phyloP scores from a whole-genome alignment of 2,888 invertebrate species.

The Rhodophaea formosa region DNA sequence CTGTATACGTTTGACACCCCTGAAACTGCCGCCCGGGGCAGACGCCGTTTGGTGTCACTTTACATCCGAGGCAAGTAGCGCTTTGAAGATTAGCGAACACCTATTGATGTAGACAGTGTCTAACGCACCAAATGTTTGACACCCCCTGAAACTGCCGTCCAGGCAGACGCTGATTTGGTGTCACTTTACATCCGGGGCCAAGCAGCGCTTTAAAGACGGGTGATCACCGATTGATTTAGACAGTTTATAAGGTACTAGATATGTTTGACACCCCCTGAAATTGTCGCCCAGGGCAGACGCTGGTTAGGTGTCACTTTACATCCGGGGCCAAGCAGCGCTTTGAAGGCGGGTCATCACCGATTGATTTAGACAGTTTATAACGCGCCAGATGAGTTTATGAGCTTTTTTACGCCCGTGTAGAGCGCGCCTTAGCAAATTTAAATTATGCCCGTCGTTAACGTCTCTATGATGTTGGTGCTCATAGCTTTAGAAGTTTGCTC shows the following conservation, averaged over 20 bases:
- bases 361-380: slow-evolving; percentile 20
- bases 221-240: slow-evolving; percentile 19
- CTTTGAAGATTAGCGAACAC: slow-evolving; percentile 10
- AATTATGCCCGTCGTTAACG: slow-evolving; percentile 18
- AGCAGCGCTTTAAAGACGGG: slow-evolving; percentile 5
- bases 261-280: slow-evolving; percentile 11
- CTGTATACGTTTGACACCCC: too few relatives aligned
- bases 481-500: background rate
- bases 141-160: too few relatives aligned
- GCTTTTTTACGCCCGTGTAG: slow-evolving; percentile 13
- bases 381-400: slow-evolving; percentile 21
- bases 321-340: background rate
- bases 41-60: too few relatives aligned
- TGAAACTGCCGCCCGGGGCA: too few relatives aligned
- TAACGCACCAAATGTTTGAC: slow-evolving; percentile 18
- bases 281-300: too few relatives aligned
- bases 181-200: too few relatives aligned
- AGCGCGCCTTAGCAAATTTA: slow-evolving; percentile 15
- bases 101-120: slow-evolving; percentile 19
- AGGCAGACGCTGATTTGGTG: too few relatives aligned
- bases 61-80: background rate
- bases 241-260: slow-evolving; percentile 14
- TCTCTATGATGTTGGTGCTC: slow-evolving; percentile 16
- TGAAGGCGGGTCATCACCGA: slow-evolving; percentile 7
- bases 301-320: too few relatives aligned